phyloP scores from a whole-genome alignment of 2,113 vertebrate species.

The Grammatotria lemairii region DNA sequence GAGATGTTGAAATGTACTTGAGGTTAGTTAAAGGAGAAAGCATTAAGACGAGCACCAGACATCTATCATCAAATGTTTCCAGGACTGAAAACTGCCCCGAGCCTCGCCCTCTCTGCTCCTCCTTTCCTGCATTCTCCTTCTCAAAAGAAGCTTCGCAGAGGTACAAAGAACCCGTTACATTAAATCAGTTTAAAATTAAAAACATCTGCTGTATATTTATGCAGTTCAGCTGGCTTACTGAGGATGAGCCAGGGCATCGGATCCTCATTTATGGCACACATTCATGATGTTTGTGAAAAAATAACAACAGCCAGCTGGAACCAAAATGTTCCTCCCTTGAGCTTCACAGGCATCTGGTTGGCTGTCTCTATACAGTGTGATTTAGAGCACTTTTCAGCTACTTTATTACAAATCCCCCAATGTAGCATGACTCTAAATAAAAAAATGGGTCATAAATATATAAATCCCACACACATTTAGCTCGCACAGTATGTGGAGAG shows the following conservation, averaged over 20 bases:
- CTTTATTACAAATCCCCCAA: background rate
- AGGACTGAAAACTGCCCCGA: conserved; percentile 13
- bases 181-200: background rate
- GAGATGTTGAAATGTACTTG: conserved; percentile 35
- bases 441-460: background rate
- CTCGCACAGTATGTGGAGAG: background rate
- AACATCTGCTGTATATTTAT: background rate
- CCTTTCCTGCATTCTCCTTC: background rate
- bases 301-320: conserved; percentile 1
- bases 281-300: background rate
- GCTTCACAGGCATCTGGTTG: background rate
- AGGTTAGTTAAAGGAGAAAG: background rate
- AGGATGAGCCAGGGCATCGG: background rate
- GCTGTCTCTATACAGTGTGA: background rate
- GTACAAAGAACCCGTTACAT: background rate
- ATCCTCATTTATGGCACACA: background rate
- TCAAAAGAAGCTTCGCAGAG: background rate
- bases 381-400: background rate
- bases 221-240: background rate
- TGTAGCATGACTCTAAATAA: background rate
- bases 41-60: conserved; percentile 45
- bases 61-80: conserved; percentile 33
- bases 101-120: background rate
- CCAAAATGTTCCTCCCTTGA: background rate
- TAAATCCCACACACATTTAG: background rate